Evolutionary conservation across 2,888 invertebrate species (phyloP).

Genomic region (Mongoloraphidia duomilia): DNA sequence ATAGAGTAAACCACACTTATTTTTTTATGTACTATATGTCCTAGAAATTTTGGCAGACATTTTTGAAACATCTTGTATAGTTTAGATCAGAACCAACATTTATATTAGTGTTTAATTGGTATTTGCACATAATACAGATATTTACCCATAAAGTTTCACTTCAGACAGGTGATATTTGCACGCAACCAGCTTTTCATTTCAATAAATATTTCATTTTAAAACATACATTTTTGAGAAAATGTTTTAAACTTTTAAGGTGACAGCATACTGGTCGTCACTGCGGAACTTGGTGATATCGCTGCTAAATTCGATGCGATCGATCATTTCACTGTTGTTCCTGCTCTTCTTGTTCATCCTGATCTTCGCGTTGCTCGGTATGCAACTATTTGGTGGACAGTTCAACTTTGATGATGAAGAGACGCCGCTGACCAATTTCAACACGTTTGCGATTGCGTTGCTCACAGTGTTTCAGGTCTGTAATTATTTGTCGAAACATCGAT

Average conservation of each 20-base stretch:
- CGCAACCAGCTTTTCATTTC: too few relatives aligned
- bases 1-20: too few relatives aligned
- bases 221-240: neutral
- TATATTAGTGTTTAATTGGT: too few relatives aligned
- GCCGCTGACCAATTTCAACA: slow-evolving; percentile 97
- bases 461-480: slow-evolving; percentile 92
- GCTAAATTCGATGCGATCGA: slow-evolving; percentile 98
- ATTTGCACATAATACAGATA: too few relatives aligned
- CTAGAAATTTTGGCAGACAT: too few relatives aligned
- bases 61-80: too few relatives aligned
- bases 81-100: too few relatives aligned
- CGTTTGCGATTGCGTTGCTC: slow-evolving; percentile 96
- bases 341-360: slow-evolving; percentile 99
- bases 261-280: slow-evolving; percentile 96
- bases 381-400: slow-evolving; percentile 95
- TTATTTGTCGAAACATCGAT: neutral
- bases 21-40: too few relatives aligned
- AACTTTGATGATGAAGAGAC: slow-evolving; percentile 78
- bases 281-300: slow-evolving; percentile 96
- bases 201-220: too few relatives aligned
- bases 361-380: slow-evolving; percentile 98
- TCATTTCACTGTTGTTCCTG: slow-evolving; percentile 96
- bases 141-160: too few relatives aligned
- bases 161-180: too few relatives aligned
- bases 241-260: slow-evolving; percentile 33